A percentile compares a stretch with the other conserved stretches of the same genome.
Conservation (phyloP, 2,797 vertebrate genomes). For the Pipistrellus pipistrellus region DNA sequence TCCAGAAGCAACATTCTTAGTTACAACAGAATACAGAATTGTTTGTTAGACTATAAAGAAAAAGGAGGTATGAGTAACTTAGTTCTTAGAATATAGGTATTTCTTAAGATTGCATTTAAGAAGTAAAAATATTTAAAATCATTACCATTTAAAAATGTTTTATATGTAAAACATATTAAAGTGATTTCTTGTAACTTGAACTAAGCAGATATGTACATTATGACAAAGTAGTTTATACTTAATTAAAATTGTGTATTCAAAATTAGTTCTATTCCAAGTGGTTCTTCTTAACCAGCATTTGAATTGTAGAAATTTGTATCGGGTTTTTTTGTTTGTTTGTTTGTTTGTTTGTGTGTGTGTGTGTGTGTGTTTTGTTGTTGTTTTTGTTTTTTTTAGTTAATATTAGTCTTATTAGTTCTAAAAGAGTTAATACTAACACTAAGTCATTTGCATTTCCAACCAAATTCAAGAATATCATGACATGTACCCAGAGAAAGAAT, state of each 20-base stretch:
- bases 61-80: background rate
- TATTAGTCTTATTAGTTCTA: slow-evolving; percentile 43
- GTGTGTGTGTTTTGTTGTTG: background rate
- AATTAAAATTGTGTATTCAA: slow-evolving; percentile 30
- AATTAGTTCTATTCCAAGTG: slow-evolving; percentile 58
- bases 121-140: slow-evolving; percentile 27
- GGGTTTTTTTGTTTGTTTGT: slow-evolving; percentile 22
- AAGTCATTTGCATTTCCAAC: slow-evolving; percentile 22
- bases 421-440: background rate
- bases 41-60: slow-evolving; percentile 45
- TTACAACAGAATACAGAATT: background rate
- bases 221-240: slow-evolving; percentile 53
- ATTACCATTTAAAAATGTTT: slow-evolving; percentile 29
- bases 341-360: background rate
- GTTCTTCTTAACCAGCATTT: slow-evolving; percentile 54
- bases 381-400: background rate
- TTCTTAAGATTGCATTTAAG: slow-evolving; percentile 39
- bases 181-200: slow-evolving; percentile 24
- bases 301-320: slow-evolving; percentile 41
- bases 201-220: slow-evolving; percentile 19
- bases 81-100: background rate
- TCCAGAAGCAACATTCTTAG: background rate
- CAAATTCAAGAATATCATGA: background rate
- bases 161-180: slow-evolving; percentile 7
- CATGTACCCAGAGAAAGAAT: background rate